Percentiles rank a stretch among this genome's conserved stretches.
These are phyloP conservation scores for Alosa sapidissima DNA, from an alignment of 2,797 vertebrate species.

Conservation along the genomic window DNA sequence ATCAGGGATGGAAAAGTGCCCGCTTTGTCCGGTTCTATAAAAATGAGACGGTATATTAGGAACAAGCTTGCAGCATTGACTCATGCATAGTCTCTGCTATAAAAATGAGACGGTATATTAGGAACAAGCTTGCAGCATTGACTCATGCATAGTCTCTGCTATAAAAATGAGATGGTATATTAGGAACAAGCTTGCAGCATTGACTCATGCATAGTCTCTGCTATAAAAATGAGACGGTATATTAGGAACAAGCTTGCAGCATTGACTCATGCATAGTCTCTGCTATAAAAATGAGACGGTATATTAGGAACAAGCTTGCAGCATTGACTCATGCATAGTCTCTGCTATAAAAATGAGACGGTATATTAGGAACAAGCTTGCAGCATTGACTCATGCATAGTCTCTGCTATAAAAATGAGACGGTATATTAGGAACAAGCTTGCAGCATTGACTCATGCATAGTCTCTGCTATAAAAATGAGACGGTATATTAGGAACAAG, in stretches of 20 bases:
- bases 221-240: too few species aligned
- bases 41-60: slow-evolving; percentile 67
- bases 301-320: slow-evolving; percentile 53
- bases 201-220: slow-evolving; percentile 3
- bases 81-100: slow-evolving; percentile 34
- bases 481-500: too few species aligned
- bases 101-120: too few species aligned
- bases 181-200: slow-evolving; percentile 42
- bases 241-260: too few species aligned
- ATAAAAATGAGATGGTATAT: slow-evolving; percentile 65
- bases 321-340: slow-evolving; percentile 8
- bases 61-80: slow-evolving; percentile 24
- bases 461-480: slow-evolving; percentile 46
- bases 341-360: slow-evolving; percentile 51
- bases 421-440: slow-evolving; percentile 56
- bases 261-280: too few species aligned
- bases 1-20: slow-evolving; percentile 54
- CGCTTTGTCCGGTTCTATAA: slow-evolving; percentile 55
- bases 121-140: too few species aligned
- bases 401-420: slow-evolving; percentile 63
- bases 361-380: too few species aligned
- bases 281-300: slow-evolving; percentile 61
- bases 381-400: too few species aligned
- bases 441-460: slow-evolving; percentile 12
- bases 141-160: too few species aligned